phyloP scores from a whole-genome alignment of 2,888 invertebrate genomes.

The Napeogenes sylphis region DNA sequence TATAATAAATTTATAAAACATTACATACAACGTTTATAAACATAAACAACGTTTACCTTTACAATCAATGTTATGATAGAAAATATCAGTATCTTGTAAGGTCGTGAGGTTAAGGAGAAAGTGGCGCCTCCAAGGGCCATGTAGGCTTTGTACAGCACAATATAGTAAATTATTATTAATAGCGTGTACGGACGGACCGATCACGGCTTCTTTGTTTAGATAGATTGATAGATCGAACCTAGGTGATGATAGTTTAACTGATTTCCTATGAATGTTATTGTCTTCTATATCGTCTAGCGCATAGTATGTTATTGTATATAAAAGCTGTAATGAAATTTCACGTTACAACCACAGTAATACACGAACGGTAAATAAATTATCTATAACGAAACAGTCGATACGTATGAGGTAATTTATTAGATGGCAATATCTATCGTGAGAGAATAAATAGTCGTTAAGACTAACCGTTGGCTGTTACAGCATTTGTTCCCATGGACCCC shows the following conservation, averaged over 20 bases:
- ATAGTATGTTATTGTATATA: background rate
- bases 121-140: conserved; percentile 24
- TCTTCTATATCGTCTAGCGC: no score
- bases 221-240: conserved; percentile 17
- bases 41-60: conserved; percentile 14
- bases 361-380: conserved; percentile 2
- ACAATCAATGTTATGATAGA: conserved; percentile 21
- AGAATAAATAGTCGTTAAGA: conserved; percentile 26
- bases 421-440: conserved; percentile 28
- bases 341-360: background rate
- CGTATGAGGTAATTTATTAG: conserved; percentile 19
- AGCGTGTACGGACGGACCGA: conserved; percentile 18
- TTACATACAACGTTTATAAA: conserved; percentile 8
- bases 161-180: conserved; percentile 28
- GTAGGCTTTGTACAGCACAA: conserved; percentile 25
- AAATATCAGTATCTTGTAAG: conserved; percentile 26
- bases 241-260: background rate
- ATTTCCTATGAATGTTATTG: background rate
- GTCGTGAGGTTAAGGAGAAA: conserved; percentile 28
- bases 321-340: background rate
- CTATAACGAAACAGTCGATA: conserved; percentile 14
- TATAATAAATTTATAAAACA: background rate
- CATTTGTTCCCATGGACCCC: conserved; percentile 29
- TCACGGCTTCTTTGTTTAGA: conserved; percentile 20
- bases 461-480: conserved; percentile 33